Evolutionary conservation across 2,888 invertebrate species (phyloP), one percentile per base, ranked within the genome.

Genomic region (Toxonevra muliebris): DNA sequence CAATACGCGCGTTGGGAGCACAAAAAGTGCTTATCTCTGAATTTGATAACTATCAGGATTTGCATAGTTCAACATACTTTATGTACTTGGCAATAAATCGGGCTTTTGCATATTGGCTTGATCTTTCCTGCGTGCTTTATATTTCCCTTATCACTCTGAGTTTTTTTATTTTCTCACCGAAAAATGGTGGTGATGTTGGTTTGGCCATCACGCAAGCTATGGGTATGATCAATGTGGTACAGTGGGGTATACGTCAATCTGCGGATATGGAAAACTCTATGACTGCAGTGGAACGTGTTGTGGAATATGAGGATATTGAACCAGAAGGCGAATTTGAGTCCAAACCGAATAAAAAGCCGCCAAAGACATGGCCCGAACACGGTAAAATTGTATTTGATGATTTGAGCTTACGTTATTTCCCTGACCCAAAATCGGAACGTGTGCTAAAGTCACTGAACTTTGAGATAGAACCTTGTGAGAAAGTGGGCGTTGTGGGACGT

Each of bases 91-190:
- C 94, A 0, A 92, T 94, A 4, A 94, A 94, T n/a, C 90, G 97
- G 71, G 97, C 97, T 75, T 96, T 98, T 80, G 97, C 96, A 1
- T 93, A 96, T 78, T 94, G 94, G 89, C 86, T 98, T 76, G 98
- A 98, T 83, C 87, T 94, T 74, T 89, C 96, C 60, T 97, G 97
- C 80, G 90, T 94, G 0, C 73, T 93, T 4, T 98, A 96, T 85
- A 93, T 98, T 66, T 90, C 90, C 0, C 83, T 93, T 57, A 96
- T 97, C 0, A 94, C 96, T 0, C 87, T 95, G 76, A 93, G 93
- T 78, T 95, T 96, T 85, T 89, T 97, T 65, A 83, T 94, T 0
- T 87, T 92, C 60, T 88, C 89, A 42, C 87, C 86, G 80, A 87
- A 88, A 87, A 85, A 88, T 71, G 92, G 92, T 15, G 93, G 93